Evolutionary conservation across 1,140 invertebrate species (phyloP).

Genomic region (Drosophila pallidifrons): DNA sequence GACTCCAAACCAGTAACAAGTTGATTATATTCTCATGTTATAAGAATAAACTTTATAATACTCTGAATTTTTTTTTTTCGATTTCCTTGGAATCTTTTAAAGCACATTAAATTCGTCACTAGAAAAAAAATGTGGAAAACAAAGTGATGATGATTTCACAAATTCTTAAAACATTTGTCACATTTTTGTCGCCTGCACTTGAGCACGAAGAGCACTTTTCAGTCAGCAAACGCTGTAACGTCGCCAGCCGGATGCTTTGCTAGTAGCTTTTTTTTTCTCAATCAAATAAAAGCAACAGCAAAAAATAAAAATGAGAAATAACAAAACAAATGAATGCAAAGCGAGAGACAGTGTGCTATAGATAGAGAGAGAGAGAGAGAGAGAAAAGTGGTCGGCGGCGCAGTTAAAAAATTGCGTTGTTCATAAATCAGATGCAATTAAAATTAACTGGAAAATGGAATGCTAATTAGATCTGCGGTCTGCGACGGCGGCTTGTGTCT

Average conservation of each 20-base stretch:
- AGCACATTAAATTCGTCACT: too few species aligned
- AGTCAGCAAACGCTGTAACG: constrained; percentile 25
- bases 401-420: constrained; percentile 66
- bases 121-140: too few species aligned
- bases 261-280: constrained; percentile 53
- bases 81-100: too few species aligned
- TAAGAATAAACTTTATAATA: too few species aligned
- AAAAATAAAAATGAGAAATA: constrained; percentile 22
- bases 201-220: constrained; percentile 22
- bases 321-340: constrained; percentile 64
- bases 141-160: background rate
- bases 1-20: too few species aligned
- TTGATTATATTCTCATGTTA: too few species aligned
- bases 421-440: constrained; percentile 81
- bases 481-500: constrained; percentile 5
- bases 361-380: constrained; percentile 3
- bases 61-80: too few species aligned
- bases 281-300: constrained; percentile 29
- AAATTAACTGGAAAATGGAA: constrained; percentile 79
- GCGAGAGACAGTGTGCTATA: background rate
- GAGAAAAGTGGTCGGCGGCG: constrained; percentile 12
- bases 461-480: constrained; percentile 77
- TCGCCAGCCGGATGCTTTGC: constrained; percentile 66
- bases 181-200: constrained; percentile 32
- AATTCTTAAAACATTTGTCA: background rate